A percentile compares a stretch with the other conserved stretches of the same genome.
Evolutionary conservation across 2,113 vertebrate genomes (phyloP).

Genomic region (Oriolus oriolus): DNA sequence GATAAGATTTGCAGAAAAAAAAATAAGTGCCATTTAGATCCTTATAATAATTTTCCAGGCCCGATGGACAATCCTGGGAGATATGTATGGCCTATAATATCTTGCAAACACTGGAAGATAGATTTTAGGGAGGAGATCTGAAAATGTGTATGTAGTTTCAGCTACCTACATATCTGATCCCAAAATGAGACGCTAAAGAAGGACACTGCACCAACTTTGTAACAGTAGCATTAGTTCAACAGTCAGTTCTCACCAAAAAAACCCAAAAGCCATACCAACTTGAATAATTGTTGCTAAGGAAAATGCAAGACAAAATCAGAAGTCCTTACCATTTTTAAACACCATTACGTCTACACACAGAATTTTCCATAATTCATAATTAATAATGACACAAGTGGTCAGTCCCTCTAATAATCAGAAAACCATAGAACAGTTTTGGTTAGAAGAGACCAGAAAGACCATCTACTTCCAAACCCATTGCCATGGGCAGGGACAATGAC

Average conservation of each 20-base stretch:
- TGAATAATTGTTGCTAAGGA: not conserved
- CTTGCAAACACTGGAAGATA: not conserved
- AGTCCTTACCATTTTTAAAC: not conserved
- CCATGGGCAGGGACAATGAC: not conserved
- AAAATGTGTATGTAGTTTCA: not conserved
- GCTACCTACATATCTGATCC: not conserved
- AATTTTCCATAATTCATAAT: not conserved
- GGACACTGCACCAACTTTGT: not conserved
- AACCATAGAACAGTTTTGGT: not conserved
- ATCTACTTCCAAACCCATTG: not conserved
- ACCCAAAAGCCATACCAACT: fast-evolving
- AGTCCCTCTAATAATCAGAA: not conserved
- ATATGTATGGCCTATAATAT: not conserved
- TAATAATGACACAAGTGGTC: not conserved
- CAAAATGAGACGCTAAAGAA: not conserved
- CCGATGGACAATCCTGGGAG: not conserved
- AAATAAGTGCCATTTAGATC: not conserved
- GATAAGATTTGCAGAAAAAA: not conserved
- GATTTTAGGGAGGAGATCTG: not conserved
- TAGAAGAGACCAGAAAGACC: not conserved
- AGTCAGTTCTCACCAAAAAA: not conserved
- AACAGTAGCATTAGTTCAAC: not conserved
- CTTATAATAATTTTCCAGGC: not conserved
- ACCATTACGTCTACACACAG: not conserved
- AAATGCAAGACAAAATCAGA: not conserved